Conservation (phyloP, 2,888 invertebrate genomes). For the Xestia ashworthii region DNA sequence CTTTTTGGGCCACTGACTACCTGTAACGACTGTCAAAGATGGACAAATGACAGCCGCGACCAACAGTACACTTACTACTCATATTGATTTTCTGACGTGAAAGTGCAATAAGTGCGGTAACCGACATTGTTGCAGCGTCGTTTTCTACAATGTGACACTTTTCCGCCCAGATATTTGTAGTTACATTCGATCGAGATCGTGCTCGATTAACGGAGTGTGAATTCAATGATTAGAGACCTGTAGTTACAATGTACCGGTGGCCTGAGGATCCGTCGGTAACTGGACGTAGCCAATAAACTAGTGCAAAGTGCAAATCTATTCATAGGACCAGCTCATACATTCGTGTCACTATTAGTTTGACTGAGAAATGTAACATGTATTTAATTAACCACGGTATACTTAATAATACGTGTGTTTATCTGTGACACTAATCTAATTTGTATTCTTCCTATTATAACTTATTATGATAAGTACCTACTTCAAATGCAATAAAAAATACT, state of each 20-base stretch:
- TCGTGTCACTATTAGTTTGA: constrained; percentile 65
- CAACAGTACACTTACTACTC: not conserved
- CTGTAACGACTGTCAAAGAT: too few species aligned
- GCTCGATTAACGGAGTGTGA: constrained; percentile 19
- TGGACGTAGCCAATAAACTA: constrained; percentile 64
- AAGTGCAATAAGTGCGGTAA: constrained; percentile 18
- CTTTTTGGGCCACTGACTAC: too few species aligned
- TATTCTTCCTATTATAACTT: not conserved
- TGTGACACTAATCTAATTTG: not conserved
- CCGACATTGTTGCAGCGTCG: constrained; percentile 35
- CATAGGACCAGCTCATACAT: constrained; percentile 67
- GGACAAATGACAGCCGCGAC: too few species aligned
- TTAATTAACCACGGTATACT: constrained; percentile 26
- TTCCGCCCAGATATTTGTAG: constrained; percentile 40
- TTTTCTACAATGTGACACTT: constrained; percentile 35
- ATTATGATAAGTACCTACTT: not conserved
- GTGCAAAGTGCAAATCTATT: constrained; percentile 78
- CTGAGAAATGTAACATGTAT: constrained; percentile 39
- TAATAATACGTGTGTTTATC: constrained; percentile 21
- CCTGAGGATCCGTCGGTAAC: constrained; percentile 54
- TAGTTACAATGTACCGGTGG: constrained; percentile 46
- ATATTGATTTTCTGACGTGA: constrained; percentile 28
- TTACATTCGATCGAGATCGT: constrained; percentile 29
- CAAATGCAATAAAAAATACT: not conserved
- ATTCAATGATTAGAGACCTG: constrained; percentile 28